Base-by-base conservation (phyloP, 37 sponge, comb jelly and placozoan genomes). In the Haliclona indistincta region DNA sequence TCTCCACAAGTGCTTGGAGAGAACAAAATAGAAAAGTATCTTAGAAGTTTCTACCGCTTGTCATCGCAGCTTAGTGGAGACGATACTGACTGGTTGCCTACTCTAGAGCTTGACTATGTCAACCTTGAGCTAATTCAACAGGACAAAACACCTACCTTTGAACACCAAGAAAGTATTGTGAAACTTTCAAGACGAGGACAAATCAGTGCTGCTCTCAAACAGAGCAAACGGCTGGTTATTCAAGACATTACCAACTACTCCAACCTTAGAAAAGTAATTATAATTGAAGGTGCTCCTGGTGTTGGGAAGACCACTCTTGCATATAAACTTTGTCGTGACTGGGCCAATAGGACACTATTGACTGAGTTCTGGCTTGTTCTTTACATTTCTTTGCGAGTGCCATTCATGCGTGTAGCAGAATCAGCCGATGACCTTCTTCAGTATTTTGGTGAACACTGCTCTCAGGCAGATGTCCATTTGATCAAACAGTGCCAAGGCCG, bases 261-360 rank as follows among this genome's bases (percentile, higher is more conserved):
- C 1, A 11, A 11, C n/a, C 60, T 20, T 25, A 30, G 38, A 49
- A 74, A 56, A 33, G 75, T 74, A 3, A 61, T 74, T 23, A 34
- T 74, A 8, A 74, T 74, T 4, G 75, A 74, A 74, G 75, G 75
- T 35, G 61, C 62, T 11, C 75, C 75, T 36, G 75, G 75, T 40
- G 36, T 74, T 56, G 75, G 75, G 2, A 74, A 74, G 22, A 74
- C 75, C 20, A 74, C 75, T 26, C 61, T 74, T 29, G 63, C 75
- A 3, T 22, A 2, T 5, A 74, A 74, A 11, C 61, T 74, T 22
- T 74, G 75, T 44, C 41, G 20, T n/a, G 75, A 74, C 13, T 74
- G 75, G 75, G 61, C 75, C 3, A 4, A 56, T 13, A 34, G 35
- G 2, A 56, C n/a, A 15, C 32, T 40, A 2, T 28, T 74, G 2